Evolutionary conservation across 1,140 invertebrate species (phyloP), one percentile per base, ranked within the genome.

Genomic region (Heterodera schachtii): DNA sequence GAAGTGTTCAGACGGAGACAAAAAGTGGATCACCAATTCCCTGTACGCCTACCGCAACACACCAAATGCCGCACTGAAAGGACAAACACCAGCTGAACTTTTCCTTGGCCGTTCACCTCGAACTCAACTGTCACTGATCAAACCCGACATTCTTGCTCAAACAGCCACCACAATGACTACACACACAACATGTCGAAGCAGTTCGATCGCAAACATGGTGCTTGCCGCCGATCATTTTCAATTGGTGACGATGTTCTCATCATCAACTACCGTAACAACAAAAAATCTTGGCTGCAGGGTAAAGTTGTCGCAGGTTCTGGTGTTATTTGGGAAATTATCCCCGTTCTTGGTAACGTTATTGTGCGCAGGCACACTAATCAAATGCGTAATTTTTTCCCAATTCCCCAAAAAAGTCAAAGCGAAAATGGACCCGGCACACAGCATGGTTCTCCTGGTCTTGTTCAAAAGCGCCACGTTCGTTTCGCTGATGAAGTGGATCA

Each of bases 11-110:
- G 21, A 81, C 1, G 41, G 13, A 13, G 71, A 80, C 44, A 66
- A 80, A 31, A 11, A 49, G 5, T 78, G 57, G 41, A 44, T n/a
- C 8, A 19, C 31, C 8, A 78, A 71, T 21, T 49, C 70, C n/a
- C 60, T 78, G 1, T 31, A 75, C 8, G 70, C 76, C 31, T 78
- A 78, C 31, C 76, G 76, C 1, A 67, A 31, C 31, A 78, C 76
- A 13, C 76, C 76, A 11, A 46, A 44, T 13, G 3, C 31, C 1
- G 73, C 43, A 31, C 41, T 75, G 60, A 8, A 75, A 3, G 73
- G 73, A 3, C 21, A 41, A 2, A 41, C 76, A 8, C 76, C 76
- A 31, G 76, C 46, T 3, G 44, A 78, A 46, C 57, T 78, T 2
- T 78, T 78, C 11, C 60, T 78, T 7, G 76, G 76, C 6, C 19